Evolutionary conservation across 1,140 invertebrate genomes (phyloP), one percentile per base, ranked within the genome.

Genomic region (Magallana ariakensis): DNA sequence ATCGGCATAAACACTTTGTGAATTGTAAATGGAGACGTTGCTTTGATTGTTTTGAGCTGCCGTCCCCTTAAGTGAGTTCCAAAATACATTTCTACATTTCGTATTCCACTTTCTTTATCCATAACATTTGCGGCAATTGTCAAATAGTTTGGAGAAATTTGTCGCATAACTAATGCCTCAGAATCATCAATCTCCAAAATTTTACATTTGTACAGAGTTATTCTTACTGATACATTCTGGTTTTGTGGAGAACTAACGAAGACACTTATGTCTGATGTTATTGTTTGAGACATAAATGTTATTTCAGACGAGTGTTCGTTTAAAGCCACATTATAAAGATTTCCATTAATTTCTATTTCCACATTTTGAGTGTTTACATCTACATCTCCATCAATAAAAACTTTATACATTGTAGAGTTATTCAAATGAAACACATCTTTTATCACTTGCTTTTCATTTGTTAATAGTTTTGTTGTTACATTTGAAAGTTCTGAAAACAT

Each of bases 41-140:
- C 11, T 7, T n/a, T 54, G 15, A 85, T 70, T 54, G 89, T 84
- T 56, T 58, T 75, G 10, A 87, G 46, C 75, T 89, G 89, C 3
- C 84, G 86, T 15, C 87, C 87, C 0, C 85, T 87, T 15, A 22
- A 58, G 10, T 83, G 87, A 6, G 87, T 90, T 84, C 90, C 90
- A n/a, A 84, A 80, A 11, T 87, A 89, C 5, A 89, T 56, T 19
- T 62, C 62, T 54, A 89, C n/a, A 15, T 80, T 2, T 60, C 33
- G 70, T 0, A 88, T 86, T 10, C 80, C 87, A 33, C 86, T 88
- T 86, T 91, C 89, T 9, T 57, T n/a, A 80, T 91, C 90, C 13
- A 84, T 13, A 6, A 89, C 60, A 57, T 60, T 66, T 0, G 81
- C 66, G 60, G 75, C 87, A 86, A 91, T 66, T 15, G 82, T 83